Evolutionary conservation across 2,797 vertebrate genomes (phyloP), one percentile per base, ranked within the genome.

Genomic region (Alexandromys oeconomus): DNA sequence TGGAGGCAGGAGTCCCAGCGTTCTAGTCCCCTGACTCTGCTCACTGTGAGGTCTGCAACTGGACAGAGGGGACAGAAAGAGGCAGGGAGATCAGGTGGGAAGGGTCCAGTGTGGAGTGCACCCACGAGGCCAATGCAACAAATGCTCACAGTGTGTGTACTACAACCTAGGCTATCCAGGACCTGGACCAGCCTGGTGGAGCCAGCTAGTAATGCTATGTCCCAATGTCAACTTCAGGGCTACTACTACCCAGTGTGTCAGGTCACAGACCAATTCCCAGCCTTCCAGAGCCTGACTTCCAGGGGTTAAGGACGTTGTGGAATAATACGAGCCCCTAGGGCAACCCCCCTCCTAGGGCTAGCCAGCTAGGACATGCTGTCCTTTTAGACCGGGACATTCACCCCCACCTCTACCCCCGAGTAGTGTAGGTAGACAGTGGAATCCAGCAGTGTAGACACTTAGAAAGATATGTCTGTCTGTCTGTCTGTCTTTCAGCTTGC

Each of bases 391-490:
- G 46, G 9, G 63, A 21, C 17, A 27, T 8, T 34, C 37, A 29
- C 51, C 4, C 0, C 85, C 59, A 67, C 19, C 8, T 31, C 82
- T 6, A 34, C 19, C 29, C 29, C 59, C 31, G 23, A 40, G 65
- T 37, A 6, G 59, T 31, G 29, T 31, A 14, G n/a, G 43, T 6
- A 78, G 63, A n/a, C 15, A 0, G 43, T 21, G 7, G 1, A 11
- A 17, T 19, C 87, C 61, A 19, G 14, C 15, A 4, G 2, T 0
- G 0, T 2, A 13, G 73, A 37, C 15, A 3, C 13, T 31, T 14
- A 1, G 61, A 65, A 65, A 63, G 73, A 27, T 12, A 8, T 40
- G n/a, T 65, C 85, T n/a, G 19, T n/a, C 21, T 40, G 40, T 40
- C 40, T n/a, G 40, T 17, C 31, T 65, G 63, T 13, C 29, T 14